Conservation (phyloP, 2,113 vertebrate genomes). For the Ondatra zibethicus region DNA sequence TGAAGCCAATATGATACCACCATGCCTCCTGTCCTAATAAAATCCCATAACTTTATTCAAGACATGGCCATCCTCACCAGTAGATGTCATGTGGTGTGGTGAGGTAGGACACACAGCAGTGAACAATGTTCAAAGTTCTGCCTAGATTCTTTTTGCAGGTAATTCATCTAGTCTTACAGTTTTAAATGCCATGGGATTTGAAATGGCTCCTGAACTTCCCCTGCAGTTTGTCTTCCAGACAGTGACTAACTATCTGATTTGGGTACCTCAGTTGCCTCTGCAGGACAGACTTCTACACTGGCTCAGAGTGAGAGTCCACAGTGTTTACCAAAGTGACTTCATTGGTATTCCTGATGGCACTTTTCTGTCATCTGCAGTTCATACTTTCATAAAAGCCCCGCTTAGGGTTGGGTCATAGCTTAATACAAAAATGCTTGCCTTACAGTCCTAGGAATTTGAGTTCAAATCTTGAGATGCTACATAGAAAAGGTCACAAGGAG, state of each 20-base stretch:
- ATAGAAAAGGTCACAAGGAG: background rate
- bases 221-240: background rate
- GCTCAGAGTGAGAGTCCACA: background rate
- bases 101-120: background rate
- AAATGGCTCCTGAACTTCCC: background rate
- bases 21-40: background rate
- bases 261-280: background rate
- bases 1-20: background rate
- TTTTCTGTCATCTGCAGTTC: background rate
- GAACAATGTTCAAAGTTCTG: background rate
- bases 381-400: background rate
- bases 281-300: background rate
- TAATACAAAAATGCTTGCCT: background rate
- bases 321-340: background rate
- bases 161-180: background rate
- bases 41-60: background rate
- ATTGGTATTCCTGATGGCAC: fast-evolving
- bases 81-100: too few species aligned
- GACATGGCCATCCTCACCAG: fast-evolving
- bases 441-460: background rate
- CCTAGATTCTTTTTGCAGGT: background rate
- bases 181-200: background rate
- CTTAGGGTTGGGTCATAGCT: background rate
- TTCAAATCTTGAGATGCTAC: background rate
- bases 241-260: background rate